A percentile compares a stretch with the other conserved stretches of the same genome.
Conservation (phyloP, 1,140 invertebrate genomes). For the Wasmannia auropunctata region DNA sequence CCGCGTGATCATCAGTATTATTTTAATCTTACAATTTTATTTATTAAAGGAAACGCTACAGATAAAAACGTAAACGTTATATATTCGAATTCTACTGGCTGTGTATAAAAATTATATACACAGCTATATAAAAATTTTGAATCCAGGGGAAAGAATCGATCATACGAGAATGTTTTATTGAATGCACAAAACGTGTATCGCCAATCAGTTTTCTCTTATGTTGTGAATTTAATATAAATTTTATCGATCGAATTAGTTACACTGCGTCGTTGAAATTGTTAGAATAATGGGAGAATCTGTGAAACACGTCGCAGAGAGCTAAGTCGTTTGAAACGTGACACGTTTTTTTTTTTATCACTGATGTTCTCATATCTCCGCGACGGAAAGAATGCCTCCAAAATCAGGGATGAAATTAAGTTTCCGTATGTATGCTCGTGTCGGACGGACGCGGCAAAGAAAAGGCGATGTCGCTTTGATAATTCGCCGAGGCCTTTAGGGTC, state of each 20-base stretch:
- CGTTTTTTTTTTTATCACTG: background rate
- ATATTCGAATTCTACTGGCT: background rate
- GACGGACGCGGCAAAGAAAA: constrained; percentile 1
- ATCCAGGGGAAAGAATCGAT: no score
- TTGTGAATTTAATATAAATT: background rate
- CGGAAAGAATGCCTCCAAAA: background rate
- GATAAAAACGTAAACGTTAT: background rate
- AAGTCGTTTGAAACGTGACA: background rate
- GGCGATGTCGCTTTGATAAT: constrained; percentile 43
- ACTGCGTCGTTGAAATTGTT: background rate
- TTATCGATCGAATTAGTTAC: no score
- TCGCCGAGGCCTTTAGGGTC: constrained; percentile 6
- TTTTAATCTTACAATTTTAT: background rate
- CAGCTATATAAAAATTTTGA: no score
- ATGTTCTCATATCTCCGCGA: background rate
- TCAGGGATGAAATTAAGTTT: constrained; percentile 2
- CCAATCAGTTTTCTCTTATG: no score
- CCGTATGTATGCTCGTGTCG: background rate
- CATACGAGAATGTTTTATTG: no score
- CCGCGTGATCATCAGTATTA: background rate
- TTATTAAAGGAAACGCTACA: background rate
- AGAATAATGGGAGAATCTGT: background rate
- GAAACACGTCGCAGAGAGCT: background rate
- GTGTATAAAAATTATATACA: no score
- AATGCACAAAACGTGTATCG: no score